Base-by-base conservation (phyloP, 2,797 vertebrate genomes). In the Chrosomus eos region DNA sequence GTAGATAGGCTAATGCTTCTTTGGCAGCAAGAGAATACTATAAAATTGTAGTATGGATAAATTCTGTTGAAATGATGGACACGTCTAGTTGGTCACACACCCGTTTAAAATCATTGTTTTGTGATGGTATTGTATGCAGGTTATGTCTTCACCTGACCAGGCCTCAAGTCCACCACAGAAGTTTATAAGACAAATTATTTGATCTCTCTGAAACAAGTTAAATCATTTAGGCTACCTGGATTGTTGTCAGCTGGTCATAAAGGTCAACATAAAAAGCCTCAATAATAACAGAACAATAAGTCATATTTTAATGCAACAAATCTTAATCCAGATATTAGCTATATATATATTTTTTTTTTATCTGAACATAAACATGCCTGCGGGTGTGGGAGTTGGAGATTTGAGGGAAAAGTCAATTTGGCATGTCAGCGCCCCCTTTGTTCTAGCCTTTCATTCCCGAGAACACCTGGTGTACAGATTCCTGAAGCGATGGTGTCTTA, bases 381-480 rank as follows among this genome's bases (percentile, higher is more conserved):
- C 1, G 2, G 58, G 33, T 13, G 43, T 78, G n/a, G 48, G 26
- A 33, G 53, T 82, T 43, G 21, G 14, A 31, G 3, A 28, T 60
- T 48, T 79, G n/a, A 66, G 58, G 19, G 19, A 45, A 58, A 72
- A 60, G 18, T 53, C 23, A 43, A 31, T 7, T 7, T 40, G 80
- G 71, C 31, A 28, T 38, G 60, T 53, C 26, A 38, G 43, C 19
- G 21, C 45, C 23, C 3, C 64, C 43, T 51, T 67, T 55, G 19
- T 79, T 60, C 21, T 7, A 45, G 53, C 33, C 75, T 60, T 80
- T 84, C 83, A 71, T 87, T 85, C 84, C 76, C 36, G 84, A 71
- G 3, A 74, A 85, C 89, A 89, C 84, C 89, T 91, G 91, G 86
- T 23, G 23, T 45, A 70, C 89, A 91, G 87, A 88, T 87, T 89